Evolutionary conservation across 2,797 vertebrate genomes (phyloP), one percentile per base, ranked within the genome.

Genomic region (Lepus oiostolus): DNA sequence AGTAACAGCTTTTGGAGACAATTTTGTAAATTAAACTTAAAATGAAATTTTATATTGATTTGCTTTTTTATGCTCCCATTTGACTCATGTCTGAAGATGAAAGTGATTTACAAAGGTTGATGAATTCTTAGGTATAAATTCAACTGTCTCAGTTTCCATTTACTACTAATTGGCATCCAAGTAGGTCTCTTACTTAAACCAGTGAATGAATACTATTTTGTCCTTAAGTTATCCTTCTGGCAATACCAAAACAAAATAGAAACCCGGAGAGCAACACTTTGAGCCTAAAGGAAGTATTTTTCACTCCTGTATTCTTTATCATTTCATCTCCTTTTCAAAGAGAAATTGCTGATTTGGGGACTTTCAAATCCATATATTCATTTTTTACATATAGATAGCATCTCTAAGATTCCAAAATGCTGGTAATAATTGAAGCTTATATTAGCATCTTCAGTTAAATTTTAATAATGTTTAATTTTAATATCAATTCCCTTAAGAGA

Each of bases 391-490:
- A 68, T 16, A 22, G 42, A 70, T 12, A 70, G n/a, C 16, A 77
- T 90, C 22, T 71, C 7, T 74, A n/a, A 68, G 17, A 68, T 63
- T 38, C 47, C 50, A 75, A 54, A 68, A 79, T 63, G 50, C 38
- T 60, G 75, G n/a, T 80, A 71, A 68, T 70, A 76, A 90, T 67
- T 62, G 2, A 74, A 92, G 11, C 47, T 72, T 76, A 16, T 14
- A 93, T 75, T 16, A 67, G 11, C 24, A 4, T 81, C 22, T 21
- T 72, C 30, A 30, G 30, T 77, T 47, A 74, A 54, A 82, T 70
- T 82, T 82, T 77, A 77, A 72, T 94, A 85, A 54, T 86, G n/a
- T 79, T 93, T 82, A 50, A 71, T 84, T 35, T 11, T 91, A 65
- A 74, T 70, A n/a, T 60, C 54, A 92, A 17, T 89, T 91, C 21